phyloP scores from a whole-genome alignment of 2,888 invertebrate genomes.

The Diarsia dahlii region DNA sequence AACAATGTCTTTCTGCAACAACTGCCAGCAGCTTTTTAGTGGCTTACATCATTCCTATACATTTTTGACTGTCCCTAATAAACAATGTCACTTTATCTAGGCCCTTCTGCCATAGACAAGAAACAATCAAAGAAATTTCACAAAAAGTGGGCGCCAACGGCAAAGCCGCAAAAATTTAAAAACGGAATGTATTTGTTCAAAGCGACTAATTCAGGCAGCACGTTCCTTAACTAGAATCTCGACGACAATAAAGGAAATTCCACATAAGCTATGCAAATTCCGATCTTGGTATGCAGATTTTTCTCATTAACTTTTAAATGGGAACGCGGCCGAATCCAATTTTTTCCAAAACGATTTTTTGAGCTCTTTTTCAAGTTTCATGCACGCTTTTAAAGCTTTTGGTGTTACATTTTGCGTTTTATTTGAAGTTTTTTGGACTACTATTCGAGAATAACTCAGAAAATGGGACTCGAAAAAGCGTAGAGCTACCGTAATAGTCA shows the following conservation, averaged over 20 bases:
- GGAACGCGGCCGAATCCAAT: conserved; percentile 30
- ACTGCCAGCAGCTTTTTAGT: not conserved
- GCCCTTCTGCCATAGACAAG: not conserved
- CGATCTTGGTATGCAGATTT: conserved; percentile 68
- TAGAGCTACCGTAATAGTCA: not conserved
- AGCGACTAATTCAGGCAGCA: conserved; percentile 40
- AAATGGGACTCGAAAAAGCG: conserved; percentile 31
- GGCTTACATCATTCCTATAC: not conserved
- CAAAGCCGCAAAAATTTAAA: conserved; percentile 8
- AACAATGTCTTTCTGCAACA: not conserved
- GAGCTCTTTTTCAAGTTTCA: conserved; percentile 37
- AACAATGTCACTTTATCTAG: not conserved
- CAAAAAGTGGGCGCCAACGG: not conserved
- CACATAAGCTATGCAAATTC: conserved; percentile 68
- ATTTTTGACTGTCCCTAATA: not conserved
- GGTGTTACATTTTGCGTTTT: conserved; percentile 18
- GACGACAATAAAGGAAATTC: conserved; percentile 59
- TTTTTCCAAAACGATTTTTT: conserved; percentile 47
- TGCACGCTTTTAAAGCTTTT: conserved; percentile 40
- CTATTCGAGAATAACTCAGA: conserved; percentile 2
- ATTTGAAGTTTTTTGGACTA: conserved; percentile 28
- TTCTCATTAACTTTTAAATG: conserved; percentile 67
- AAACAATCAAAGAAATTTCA: not conserved
- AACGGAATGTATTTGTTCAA: conserved; percentile 29
- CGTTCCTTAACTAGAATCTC: conserved; percentile 31